Evolutionary conservation across 2,888 invertebrate species (phyloP), one percentile per base, ranked within the genome.

Genomic region (Himalopsyche anomala): DNA sequence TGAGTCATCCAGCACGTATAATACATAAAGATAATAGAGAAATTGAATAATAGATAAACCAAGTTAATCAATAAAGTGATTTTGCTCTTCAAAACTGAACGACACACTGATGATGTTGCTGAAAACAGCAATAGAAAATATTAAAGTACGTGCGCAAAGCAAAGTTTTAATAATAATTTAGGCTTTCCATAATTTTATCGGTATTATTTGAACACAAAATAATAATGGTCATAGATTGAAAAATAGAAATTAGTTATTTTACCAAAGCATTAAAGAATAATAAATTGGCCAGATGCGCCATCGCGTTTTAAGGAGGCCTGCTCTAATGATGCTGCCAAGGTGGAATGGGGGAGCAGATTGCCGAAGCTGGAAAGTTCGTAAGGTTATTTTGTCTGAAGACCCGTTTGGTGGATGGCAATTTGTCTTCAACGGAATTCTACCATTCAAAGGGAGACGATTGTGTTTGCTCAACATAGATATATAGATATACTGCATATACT

Each of bases 301-400:
- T 62, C 51, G 15, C 19, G 38, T 15, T 74, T 74, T 74, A 15
- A 74, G 74, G 15, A 74, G 12, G 28, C 5, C 36, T 36, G 74
- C 74, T 74, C 74, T 74, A 74, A 74, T 74, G 74, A 74, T 74
- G 74, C 38, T 36, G 15, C 74, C 12, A 74, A 36, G 38, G 36
- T 74, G 74, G 74, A 74, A 74, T 15, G 74, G 74, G 74, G 38
- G 11, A 74, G 74, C 74, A 74, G 74, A 74, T 74, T 74, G 74
- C 74, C 74, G 74, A 74, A 74, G 74, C 74, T 74, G 74, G 74
- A 74, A 74, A 74, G 74, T 74, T 74, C 74, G 74, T 74, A 74
- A 74, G 74, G 74, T 74, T 74, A 74, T 74, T 74, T 74, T 74
- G 74, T 74, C 74, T 74, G 74, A 74, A 74, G 74, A 74, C 74